Evolutionary conservation across 2,797 vertebrate species (phyloP).

Genomic region (Coendou prehensilis): DNA sequence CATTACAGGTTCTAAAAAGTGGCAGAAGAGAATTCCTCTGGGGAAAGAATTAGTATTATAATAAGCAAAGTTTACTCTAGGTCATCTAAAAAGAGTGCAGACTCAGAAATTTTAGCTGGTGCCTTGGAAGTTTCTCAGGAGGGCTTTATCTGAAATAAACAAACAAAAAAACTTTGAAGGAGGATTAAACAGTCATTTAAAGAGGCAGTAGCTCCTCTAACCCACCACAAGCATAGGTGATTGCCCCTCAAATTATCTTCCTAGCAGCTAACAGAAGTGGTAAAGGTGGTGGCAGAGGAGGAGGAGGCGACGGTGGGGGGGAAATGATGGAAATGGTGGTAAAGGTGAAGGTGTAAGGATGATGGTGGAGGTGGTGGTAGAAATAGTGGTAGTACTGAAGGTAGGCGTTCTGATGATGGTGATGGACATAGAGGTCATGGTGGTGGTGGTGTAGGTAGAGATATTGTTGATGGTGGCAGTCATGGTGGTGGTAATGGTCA

Average conservation of each 20-base stretch:
- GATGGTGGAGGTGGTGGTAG: too few relatives aligned
- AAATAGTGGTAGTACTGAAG: neutral
- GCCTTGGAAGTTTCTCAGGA: neutral
- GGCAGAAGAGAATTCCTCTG: neutral
- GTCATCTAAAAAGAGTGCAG: neutral
- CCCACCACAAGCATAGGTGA: neutral
- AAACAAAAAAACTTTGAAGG: neutral
- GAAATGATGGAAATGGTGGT: neutral
- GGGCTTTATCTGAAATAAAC: neutral
- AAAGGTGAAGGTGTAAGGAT: neutral
- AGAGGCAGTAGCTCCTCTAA: neutral
- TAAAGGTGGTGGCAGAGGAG: too few relatives aligned
- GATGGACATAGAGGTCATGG: neutral
- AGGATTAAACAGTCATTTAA: neutral
- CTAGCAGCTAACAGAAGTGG: neutral
- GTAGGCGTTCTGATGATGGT: neutral
- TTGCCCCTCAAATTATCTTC: neutral
- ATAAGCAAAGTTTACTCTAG: neutral
- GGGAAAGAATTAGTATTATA: neutral
- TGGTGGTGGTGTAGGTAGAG: neutral
- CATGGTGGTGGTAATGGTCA: neutral
- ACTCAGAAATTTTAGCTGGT: neutral
- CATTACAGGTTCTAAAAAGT: neutral
- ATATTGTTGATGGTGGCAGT: too few relatives aligned
- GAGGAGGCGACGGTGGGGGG: neutral